These are phyloP conservation scores for Bombus ignitus DNA, from an alignment of 1,140 invertebrate genomes.

Conservation along the genomic window DNA sequence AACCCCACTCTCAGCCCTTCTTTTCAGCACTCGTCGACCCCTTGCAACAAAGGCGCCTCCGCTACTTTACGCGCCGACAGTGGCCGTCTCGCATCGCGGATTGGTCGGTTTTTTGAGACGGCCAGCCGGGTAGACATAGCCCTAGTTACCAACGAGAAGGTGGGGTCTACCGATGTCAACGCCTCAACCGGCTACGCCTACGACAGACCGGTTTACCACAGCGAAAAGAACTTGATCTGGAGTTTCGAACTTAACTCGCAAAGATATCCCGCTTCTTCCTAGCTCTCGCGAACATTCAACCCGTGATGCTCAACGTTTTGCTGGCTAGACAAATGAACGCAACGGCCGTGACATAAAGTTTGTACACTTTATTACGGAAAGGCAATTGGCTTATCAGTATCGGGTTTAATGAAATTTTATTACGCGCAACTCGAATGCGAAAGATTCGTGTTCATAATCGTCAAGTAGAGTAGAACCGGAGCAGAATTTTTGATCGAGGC, in stretches of 20 bases:
- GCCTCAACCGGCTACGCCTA: conserved; percentile 78
- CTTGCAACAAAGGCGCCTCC: conserved; percentile 70
- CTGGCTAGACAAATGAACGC: neutral
- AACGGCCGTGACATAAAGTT: no score
- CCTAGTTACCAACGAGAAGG: conserved; percentile 79
- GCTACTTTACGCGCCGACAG: conserved; percentile 79
- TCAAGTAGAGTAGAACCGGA: no score
- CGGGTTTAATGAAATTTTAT: neutral
- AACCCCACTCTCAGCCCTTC: conserved; percentile 46
- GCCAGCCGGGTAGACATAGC: conserved; percentile 80
- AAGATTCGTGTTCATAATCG: no score
- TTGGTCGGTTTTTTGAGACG: conserved; percentile 82
- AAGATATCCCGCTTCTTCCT: neutral
- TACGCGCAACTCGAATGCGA: neutral
- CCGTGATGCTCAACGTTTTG: neutral
- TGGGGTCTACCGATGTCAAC: conserved; percentile 74
- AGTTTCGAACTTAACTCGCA: neutral
- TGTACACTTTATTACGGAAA: neutral
- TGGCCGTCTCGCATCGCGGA: conserved; percentile 82
- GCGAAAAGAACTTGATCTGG: conserved; percentile 65
- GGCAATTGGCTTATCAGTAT: neutral
- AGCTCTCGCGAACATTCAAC: neutral
- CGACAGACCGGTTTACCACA: conserved; percentile 73
- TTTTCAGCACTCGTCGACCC: conserved; percentile 54
- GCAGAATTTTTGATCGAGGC: no score